Evolutionary conservation across 1,140 invertebrate genomes (phyloP).

Genomic region (Ceratitis capitata): DNA sequence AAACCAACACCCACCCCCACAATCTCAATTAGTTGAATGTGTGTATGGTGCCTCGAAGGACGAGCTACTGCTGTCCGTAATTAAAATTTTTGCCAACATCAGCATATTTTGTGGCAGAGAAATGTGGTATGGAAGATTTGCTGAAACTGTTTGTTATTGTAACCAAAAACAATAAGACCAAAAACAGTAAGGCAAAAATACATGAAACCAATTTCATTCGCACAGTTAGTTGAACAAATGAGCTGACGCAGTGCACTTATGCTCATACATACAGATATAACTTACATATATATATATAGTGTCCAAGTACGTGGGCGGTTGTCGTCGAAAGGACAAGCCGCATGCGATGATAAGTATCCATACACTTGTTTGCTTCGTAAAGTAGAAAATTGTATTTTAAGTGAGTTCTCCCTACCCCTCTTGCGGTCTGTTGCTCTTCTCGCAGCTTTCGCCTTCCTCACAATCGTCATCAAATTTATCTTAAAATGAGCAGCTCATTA

Average conservation of each 20-base stretch:
- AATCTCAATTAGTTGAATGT: too few species aligned
- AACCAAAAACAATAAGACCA: neutral
- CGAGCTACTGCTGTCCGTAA: neutral
- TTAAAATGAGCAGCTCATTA: constrained; percentile 27
- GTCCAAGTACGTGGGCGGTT: neutral
- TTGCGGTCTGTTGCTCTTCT: neutral
- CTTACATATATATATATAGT: too few species aligned
- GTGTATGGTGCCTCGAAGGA: neutral
- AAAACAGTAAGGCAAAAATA: neutral
- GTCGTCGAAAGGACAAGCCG: neutral
- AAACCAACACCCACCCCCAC: too few species aligned
- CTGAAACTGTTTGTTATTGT: neutral
- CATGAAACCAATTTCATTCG: neutral
- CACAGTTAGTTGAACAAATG: neutral
- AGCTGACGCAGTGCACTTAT: neutral
- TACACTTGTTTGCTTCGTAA: neutral
- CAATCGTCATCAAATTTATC: too few species aligned
- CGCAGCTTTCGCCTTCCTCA: neutral
- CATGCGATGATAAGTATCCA: neutral
- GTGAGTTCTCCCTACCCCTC: neutral
- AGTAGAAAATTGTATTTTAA: neutral
- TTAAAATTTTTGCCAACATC: constrained; percentile 5
- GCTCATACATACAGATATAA: too few species aligned
- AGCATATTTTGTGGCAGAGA: neutral
- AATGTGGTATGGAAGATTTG: neutral